phyloP scores from a whole-genome alignment of 2,888 invertebrate genomes.

The Eilema depressum region DNA sequence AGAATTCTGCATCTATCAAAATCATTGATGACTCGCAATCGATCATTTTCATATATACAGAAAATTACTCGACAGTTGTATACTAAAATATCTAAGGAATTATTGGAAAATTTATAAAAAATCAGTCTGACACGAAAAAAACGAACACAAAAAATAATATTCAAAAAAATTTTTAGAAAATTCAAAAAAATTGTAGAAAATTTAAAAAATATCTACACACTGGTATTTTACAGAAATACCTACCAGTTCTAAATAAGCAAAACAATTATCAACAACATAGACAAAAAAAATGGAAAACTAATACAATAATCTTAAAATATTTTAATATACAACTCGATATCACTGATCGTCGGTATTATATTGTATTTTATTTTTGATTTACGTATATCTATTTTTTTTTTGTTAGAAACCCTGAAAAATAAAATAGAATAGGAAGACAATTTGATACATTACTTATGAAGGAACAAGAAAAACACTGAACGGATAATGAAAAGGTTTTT shows the following conservation, averaged over 20 bases:
- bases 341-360: conserved; percentile 30
- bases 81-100: conserved; percentile 37
- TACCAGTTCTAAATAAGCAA: conserved; percentile 37
- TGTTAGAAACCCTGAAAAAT: conserved; percentile 41
- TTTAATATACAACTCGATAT: conserved; percentile 32
- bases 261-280: conserved; percentile 27
- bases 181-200: conserved; percentile 31
- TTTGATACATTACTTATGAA: conserved; percentile 47
- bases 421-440: conserved; percentile 33
- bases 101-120: conserved; percentile 28
- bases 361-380: conserved; percentile 26
- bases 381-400: conserved; percentile 26
- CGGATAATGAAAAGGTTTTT: conserved; percentile 60
- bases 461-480: conserved; percentile 63
- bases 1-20: conserved; percentile 28
- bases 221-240: conserved; percentile 22
- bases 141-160: conserved; percentile 19
- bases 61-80: conserved; percentile 17
- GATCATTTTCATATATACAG: conserved; percentile 33
- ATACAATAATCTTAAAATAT: conserved; percentile 39
- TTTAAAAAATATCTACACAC: conserved; percentile 13
- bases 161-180: conserved; percentile 17
- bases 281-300: conserved; percentile 11
- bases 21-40: conserved; percentile 24
- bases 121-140: conserved; percentile 45